Evolutionary conservation across 2,113 vertebrate genomes (phyloP).

Genomic region (Apodemus speciosus): DNA sequence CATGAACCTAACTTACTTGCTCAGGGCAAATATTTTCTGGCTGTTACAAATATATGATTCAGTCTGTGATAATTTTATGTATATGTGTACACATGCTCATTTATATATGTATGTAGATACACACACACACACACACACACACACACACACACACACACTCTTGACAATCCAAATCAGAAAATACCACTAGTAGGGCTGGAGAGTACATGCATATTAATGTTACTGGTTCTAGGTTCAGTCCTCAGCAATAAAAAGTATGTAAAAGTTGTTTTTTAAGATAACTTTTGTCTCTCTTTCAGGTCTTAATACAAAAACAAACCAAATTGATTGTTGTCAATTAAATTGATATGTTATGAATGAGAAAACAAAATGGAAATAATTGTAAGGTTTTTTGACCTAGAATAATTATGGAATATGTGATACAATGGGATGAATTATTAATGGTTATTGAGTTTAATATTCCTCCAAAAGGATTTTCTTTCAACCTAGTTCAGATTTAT

Average conservation of each 20-base stretch:
- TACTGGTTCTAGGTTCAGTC: neutral
- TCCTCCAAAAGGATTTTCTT: constrained; percentile 52
- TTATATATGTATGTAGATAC: neutral
- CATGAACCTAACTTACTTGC: neutral
- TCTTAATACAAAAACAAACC: neutral
- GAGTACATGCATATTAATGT: neutral
- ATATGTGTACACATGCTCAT: neutral
- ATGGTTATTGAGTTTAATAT: constrained; percentile 40
- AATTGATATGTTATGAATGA: constrained; percentile 35
- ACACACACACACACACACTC: neutral
- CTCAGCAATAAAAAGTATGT: neutral
- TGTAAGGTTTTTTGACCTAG: constrained; percentile 15
- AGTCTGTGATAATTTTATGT: neutral
- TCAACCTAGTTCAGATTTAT: constrained; percentile 56
- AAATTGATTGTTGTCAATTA: neutral
- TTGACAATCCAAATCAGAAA: constrained; percentile 21
- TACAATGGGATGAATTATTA: constrained; percentile 53
- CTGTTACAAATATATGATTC: constrained; percentile 33
- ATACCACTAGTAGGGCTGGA: neutral
- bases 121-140: neutral
- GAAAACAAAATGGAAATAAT: constrained; percentile 15
- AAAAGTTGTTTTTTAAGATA: neutral
- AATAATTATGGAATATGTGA: constrained; percentile 40
- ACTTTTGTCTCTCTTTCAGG: constrained; percentile 23
- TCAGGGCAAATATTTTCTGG: neutral